These are phyloP conservation scores for Halichoerus grypus DNA, from an alignment of 2,113 vertebrate genomes.

Conservation along the genomic window DNA sequence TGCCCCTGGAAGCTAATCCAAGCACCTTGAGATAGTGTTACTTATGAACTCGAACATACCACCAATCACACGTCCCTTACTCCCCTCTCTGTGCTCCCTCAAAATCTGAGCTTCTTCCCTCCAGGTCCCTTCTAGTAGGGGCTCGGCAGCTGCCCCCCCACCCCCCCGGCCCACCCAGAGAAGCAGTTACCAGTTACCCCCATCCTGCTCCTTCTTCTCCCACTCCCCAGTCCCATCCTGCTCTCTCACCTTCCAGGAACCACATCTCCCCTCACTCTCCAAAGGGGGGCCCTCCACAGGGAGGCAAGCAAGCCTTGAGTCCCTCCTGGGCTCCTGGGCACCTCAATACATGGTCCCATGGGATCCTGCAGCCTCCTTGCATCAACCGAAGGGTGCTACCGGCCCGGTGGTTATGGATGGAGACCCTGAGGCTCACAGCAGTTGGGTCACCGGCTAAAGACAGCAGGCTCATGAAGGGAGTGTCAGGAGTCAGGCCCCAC, in stretches of 20 bases:
- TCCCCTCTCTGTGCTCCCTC: not conserved
- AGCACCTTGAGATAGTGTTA: not conserved
- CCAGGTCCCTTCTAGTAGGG: not conserved
- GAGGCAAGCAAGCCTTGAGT: not conserved
- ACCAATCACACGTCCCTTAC: not conserved
- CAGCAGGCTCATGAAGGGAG: not conserved
- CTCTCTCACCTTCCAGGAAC: not conserved
- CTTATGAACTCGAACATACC: not conserved
- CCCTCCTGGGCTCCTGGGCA: not conserved
- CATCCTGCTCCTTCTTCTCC: not conserved
- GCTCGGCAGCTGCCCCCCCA: not conserved
- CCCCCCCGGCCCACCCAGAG: not conserved
- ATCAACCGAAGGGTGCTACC: not conserved
- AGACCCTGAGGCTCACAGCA: not conserved
- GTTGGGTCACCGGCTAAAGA: not conserved
- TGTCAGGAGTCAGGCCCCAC: not conserved
- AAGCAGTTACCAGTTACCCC: not conserved
- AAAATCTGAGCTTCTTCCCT: not conserved
- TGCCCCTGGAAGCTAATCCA: not conserved
- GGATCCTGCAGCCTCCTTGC: not conserved
- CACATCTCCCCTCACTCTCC: not conserved
- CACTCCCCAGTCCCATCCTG: not conserved
- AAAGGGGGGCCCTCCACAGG: not conserved
- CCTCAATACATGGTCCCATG: not conserved
- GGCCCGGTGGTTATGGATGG: accelerated